A percentile compares a stretch with the other conserved stretches of the same genome.
These are phyloP conservation scores for Acanthis flammea DNA, from an alignment of 2,797 vertebrate genomes.

Conservation along the genomic window DNA sequence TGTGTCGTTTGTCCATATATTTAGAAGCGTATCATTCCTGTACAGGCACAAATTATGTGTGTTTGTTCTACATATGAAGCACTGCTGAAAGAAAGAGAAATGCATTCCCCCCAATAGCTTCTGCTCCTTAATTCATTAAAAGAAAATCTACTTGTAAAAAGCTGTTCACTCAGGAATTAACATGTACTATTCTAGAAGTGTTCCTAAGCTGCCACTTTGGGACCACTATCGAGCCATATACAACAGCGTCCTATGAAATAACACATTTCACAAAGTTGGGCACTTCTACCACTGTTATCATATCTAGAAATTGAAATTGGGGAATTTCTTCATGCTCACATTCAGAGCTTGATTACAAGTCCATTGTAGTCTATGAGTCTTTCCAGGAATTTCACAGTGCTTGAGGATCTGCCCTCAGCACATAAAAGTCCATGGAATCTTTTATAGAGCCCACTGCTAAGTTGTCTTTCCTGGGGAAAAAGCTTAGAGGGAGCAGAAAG, in stretches of 20 bases:
- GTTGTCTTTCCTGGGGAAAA: not conserved
- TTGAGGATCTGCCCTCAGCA: rapidly evolving
- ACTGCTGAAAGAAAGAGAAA: not conserved
- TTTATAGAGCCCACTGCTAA: not conserved
- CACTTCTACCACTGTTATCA: not conserved
- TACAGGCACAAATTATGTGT: not conserved
- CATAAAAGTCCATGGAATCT: not conserved
- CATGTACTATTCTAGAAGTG: not conserved
- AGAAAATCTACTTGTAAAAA: not conserved
- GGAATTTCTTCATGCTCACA: not conserved
- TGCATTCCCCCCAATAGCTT: not conserved
- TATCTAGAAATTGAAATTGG: not conserved
- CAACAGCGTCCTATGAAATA: rapidly evolving
- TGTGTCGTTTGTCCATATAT: not conserved
- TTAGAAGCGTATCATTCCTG: not conserved
- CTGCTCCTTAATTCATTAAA: not conserved
- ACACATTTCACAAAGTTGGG: not conserved
- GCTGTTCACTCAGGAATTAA: not conserved
- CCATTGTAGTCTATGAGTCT: not conserved
- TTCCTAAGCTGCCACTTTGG: not conserved
- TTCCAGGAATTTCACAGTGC: not conserved
- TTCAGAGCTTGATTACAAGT: not conserved
- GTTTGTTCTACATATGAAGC: not conserved
- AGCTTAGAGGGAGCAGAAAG: not conserved
- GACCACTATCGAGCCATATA: not conserved